phyloP scores from a whole-genome alignment of 2,888 invertebrate genomes.

The Alcis repandata region DNA sequence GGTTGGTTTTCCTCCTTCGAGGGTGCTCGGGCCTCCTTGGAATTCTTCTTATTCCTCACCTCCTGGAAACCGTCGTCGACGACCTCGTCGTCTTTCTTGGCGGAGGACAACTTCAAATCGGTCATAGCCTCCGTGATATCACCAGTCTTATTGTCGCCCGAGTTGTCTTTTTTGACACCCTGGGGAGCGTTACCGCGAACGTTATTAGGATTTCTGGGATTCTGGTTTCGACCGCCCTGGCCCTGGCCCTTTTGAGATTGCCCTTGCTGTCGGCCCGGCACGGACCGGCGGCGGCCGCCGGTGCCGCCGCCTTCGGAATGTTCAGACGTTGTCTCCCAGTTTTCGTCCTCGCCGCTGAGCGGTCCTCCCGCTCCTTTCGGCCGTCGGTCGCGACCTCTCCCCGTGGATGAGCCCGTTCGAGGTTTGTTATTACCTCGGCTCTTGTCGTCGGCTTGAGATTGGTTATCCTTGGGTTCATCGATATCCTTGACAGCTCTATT shows the following conservation, averaged over 20 bases:
- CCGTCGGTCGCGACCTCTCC: slow-evolving; percentile 81
- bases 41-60: slow-evolving; percentile 92
- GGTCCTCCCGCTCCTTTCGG: slow-evolving; percentile 72
- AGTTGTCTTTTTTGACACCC: slow-evolving; percentile 67
- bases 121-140: slow-evolving; percentile 78
- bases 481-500: slow-evolving; percentile 75
- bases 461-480: slow-evolving; percentile 71
- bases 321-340: slow-evolving; percentile 95
- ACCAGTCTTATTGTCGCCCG: slow-evolving; percentile 68
- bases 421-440: slow-evolving; percentile 89
- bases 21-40: slow-evolving; percentile 85
- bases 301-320: slow-evolving; percentile 89
- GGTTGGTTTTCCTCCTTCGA: slow-evolving; percentile 74
- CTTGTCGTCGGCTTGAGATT: slow-evolving; percentile 86
- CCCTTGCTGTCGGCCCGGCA: slow-evolving; percentile 64
- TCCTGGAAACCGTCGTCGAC: slow-evolving; percentile 93
- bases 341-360: slow-evolving; percentile 86
- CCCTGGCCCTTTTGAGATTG: slow-evolving; percentile 68
- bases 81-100: slow-evolving; percentile 80
- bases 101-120: slow-evolving; percentile 72
- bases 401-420: slow-evolving; percentile 89
- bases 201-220: slow-evolving; percentile 68
- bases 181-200: slow-evolving; percentile 61
- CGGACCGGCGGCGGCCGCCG: slow-evolving; percentile 67
- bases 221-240: slow-evolving; percentile 72